phyloP scores from a whole-genome alignment of 2,797 vertebrate genomes.

The Pangasius krempfi region DNA sequence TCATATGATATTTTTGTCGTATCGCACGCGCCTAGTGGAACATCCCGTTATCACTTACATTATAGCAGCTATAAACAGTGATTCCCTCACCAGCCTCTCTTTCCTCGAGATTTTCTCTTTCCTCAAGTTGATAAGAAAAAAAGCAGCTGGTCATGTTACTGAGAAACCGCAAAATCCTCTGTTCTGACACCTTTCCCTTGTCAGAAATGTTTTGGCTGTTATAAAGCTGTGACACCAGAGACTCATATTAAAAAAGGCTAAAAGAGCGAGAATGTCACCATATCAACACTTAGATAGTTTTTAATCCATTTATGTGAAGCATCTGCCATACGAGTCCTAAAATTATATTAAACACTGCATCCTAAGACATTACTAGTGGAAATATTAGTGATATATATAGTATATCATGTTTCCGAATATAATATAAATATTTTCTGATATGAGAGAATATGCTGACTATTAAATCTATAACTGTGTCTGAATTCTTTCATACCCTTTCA shows the following conservation, averaged over 20 bases:
- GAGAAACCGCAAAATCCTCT: not conserved
- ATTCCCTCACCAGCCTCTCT: not conserved
- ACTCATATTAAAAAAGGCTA: not conserved
- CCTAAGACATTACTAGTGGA: not conserved
- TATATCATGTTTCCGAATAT: not conserved
- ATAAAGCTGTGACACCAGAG: not conserved
- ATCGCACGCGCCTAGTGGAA: not conserved
- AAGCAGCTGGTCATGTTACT: not conserved
- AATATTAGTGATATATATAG: not conserved
- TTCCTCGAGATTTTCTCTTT: too few species aligned
- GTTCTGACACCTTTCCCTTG: not conserved
- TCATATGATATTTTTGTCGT: not conserved
- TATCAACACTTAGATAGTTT: not conserved
- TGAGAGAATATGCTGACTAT: not conserved
- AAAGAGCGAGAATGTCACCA: not conserved
- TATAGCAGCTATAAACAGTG: not conserved
- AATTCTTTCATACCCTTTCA: not conserved
- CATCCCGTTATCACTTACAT: not conserved
- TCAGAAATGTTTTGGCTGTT: not conserved
- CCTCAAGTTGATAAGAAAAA: not conserved
- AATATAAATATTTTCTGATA: not conserved
- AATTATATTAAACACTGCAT: not conserved
- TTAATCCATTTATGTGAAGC: not conserved
- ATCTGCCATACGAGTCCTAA: not conserved
- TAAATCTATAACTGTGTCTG: not conserved